phyloP scores from a whole-genome alignment of 1,140 invertebrate genomes.

The Planococcus citri region DNA sequence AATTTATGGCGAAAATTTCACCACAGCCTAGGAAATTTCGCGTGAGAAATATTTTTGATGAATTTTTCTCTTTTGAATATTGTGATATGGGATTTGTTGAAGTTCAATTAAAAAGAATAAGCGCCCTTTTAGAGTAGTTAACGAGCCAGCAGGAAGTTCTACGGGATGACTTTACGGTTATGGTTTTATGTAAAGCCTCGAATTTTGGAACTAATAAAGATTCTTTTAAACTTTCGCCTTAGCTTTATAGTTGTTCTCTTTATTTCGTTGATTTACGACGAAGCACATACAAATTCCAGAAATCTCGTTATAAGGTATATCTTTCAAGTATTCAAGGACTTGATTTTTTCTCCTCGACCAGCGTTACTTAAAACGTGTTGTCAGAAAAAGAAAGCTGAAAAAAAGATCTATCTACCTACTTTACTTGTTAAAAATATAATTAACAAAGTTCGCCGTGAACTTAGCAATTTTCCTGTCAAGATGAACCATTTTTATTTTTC shows the following conservation, averaged over 20 bases:
- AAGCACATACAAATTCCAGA: neutral
- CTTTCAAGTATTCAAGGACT: neutral
- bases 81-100: too few species aligned
- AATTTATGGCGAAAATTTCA: too few species aligned
- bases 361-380: too few species aligned
- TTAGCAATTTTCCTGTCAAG: neutral
- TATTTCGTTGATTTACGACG: slow-evolving; percentile 3
- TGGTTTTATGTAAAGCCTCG: neutral
- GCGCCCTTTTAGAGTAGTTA: neutral
- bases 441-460: neutral
- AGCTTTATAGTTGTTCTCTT: neutral
- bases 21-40: too few species aligned
- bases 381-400: neutral
- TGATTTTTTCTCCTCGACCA: too few species aligned
- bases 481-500: neutral
- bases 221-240: neutral
- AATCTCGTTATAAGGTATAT: neutral
- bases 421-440: neutral
- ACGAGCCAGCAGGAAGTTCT: neutral
- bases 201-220: neutral
- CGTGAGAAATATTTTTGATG: too few species aligned
- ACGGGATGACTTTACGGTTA: neutral
- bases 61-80: too few species aligned
- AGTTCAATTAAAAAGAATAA: slow-evolving; percentile 8
- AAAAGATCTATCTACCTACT: too few species aligned